phyloP scores from a whole-genome alignment of 1,140 invertebrate species.

The Drosophila suzukii region DNA sequence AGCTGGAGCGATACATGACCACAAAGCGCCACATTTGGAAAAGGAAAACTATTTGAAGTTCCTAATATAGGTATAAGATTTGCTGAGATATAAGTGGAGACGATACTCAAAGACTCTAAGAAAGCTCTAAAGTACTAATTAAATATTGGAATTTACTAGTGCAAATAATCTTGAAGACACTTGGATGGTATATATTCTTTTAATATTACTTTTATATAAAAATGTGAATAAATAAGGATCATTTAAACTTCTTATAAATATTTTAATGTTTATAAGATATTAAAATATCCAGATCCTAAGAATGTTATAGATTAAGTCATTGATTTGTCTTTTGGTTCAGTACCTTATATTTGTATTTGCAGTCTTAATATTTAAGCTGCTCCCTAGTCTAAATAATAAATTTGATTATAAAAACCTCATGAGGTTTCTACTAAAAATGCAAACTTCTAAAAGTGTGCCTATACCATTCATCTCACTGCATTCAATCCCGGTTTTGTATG shows the following conservation, averaged over 20 bases:
- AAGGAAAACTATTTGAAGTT: constrained; percentile 1
- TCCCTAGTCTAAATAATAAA: too few species aligned
- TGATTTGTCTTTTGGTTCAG: too few species aligned
- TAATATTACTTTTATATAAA: too few species aligned
- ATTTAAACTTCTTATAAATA: too few species aligned
- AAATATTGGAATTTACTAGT: background rate
- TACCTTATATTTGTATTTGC: too few species aligned
- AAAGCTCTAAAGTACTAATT: background rate
- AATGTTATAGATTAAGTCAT: too few species aligned
- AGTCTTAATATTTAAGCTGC: too few species aligned
- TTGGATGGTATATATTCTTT: background rate
- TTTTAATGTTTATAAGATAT: too few species aligned
- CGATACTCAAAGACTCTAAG: too few species aligned
- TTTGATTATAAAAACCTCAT: too few species aligned
- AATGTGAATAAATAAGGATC: too few species aligned
- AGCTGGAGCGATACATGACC: constrained; percentile 21
- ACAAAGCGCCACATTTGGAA: constrained; percentile 29
- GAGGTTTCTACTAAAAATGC: background rate
- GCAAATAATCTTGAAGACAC: background rate
- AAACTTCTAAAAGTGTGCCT: background rate
- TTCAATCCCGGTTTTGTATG: background rate
- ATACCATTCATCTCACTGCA: background rate
- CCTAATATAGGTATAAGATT: background rate
- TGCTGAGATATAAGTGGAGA: background rate
- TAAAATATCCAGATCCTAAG: too few species aligned